These are phyloP conservation scores for Ceratothoa steindachneri DNA, from an alignment of 2,888 invertebrate genomes.

Conservation along the genomic window DNA sequence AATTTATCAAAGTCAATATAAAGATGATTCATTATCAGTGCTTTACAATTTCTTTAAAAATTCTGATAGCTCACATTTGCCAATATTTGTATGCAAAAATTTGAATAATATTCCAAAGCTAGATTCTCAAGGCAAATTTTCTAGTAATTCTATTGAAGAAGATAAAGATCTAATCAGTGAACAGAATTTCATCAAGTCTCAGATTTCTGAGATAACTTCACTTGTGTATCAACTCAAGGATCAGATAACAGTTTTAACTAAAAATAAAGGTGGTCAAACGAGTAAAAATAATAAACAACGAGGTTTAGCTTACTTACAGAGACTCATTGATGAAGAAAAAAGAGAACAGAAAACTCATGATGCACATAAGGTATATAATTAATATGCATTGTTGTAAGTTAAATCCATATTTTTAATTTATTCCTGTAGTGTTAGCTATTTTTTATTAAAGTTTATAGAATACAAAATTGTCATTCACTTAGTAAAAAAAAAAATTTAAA, in stretches of 20 bases:
- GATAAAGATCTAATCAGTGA: neutral
- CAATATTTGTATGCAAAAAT: neutral
- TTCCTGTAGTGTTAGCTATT: too few relatives aligned
- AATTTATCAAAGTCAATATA: neutral
- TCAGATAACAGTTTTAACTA: neutral
- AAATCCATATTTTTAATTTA: too few relatives aligned
- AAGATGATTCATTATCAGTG: neutral
- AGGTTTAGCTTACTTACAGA: neutral
- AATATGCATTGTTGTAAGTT: too few relatives aligned
- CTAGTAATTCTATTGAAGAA: neutral
- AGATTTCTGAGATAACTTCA: neutral
- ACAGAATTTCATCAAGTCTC: neutral
- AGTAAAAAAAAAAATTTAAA: too few relatives aligned
- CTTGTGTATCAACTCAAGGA: neutral
- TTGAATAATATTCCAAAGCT: neutral
- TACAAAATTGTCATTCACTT: too few relatives aligned
- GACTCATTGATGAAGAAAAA: neutral
- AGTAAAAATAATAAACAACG: neutral
- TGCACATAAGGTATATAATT: too few relatives aligned
- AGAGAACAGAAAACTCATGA: neutral
- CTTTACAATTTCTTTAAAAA: neutral
- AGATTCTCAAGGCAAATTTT: neutral
- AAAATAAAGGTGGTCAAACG: neutral
- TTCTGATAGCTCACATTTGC: neutral
- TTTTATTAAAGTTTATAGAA: too few relatives aligned